These are phyloP conservation scores for Salticus scenicus DNA, from an alignment of 2,888 invertebrate species.

Conservation along the genomic window DNA sequence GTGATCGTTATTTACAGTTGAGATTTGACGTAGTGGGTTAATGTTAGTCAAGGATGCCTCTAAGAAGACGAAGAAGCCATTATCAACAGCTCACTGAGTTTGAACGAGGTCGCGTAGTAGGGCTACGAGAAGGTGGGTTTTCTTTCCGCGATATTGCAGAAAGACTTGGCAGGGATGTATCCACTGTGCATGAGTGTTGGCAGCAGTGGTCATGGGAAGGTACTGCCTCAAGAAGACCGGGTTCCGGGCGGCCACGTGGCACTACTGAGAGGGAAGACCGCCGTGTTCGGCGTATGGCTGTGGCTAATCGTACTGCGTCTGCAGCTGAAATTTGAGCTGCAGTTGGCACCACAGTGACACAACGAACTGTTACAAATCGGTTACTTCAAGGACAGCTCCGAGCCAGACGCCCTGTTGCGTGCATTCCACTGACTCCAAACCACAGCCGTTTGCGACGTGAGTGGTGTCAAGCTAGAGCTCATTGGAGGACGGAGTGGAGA, in stretches of 20 bases:
- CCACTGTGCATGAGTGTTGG: background rate
- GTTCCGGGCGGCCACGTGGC: background rate
- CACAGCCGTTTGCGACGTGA: background rate
- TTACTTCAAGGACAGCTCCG: conserved; percentile 25
- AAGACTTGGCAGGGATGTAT: background rate
- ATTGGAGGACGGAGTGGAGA: conserved; percentile 1
- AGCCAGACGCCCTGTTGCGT: conserved; percentile 19
- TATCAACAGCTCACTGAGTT: too few relatives aligned
- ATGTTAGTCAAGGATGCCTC: too few relatives aligned
- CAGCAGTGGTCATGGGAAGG: background rate
- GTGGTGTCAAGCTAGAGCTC: background rate
- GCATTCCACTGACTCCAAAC: conserved; percentile 3
- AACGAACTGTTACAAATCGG: conserved; percentile 26
- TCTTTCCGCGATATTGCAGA: conserved; percentile 1
- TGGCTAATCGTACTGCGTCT: conserved; percentile 18
- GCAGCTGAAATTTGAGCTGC: conserved; percentile 16
- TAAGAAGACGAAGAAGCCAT: too few relatives aligned
- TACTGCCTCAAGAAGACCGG: conserved; percentile 14
- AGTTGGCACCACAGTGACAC: conserved; percentile 17
- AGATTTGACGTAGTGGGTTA: too few relatives aligned
- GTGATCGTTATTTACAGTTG: too few relatives aligned
- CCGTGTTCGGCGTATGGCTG: conserved; percentile 1
- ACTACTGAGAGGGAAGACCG: conserved; percentile 10
- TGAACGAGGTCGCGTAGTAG: background rate
- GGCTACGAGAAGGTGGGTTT: background rate